A percentile compares a stretch with the other conserved stretches of the same genome.
phyloP scores from a whole-genome alignment of 2,888 invertebrate species.

The Melanargia galathea region DNA sequence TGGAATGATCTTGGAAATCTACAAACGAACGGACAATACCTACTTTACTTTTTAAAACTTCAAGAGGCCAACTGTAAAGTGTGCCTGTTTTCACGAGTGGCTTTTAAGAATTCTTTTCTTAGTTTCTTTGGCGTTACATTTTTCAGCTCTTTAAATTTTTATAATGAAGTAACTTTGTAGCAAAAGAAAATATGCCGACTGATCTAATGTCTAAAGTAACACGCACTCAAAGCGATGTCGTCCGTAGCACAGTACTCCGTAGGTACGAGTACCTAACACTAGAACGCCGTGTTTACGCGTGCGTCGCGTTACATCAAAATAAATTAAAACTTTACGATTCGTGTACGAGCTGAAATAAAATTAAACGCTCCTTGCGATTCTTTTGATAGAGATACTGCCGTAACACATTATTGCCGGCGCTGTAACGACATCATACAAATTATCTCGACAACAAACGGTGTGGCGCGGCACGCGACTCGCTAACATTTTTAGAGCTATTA shows the following conservation, averaged over 20 bases:
- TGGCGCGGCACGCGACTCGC: conserved; percentile 48
- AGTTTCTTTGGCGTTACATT: not conserved
- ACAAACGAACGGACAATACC: not conserved
- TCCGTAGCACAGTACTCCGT: too few species aligned
- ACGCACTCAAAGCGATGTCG: not conserved
- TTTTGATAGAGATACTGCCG: conserved; percentile 42
- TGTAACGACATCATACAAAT: conserved; percentile 45
- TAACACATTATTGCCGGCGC: conserved; percentile 44
- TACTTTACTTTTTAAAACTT: not conserved
- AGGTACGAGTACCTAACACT: too few species aligned
- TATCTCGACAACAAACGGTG: conserved; percentile 46
- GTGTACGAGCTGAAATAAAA: conserved; percentile 39
- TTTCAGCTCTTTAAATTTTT: not conserved
- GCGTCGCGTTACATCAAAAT: conserved; percentile 32
- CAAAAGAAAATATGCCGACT: not conserved
- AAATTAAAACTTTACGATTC: conserved; percentile 39
- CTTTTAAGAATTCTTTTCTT: not conserved
- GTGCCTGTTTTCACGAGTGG: not conserved
- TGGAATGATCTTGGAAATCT: not conserved
- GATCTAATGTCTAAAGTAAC: not conserved
- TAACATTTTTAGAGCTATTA: conserved; percentile 61
- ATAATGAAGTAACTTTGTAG: not conserved
- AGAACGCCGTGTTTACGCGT: conserved; percentile 29
- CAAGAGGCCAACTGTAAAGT: not conserved
- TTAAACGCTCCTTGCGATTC: conserved; percentile 41